Evolutionary conservation across 2,113 vertebrate species (phyloP).

Genomic region (Oreocharis arfaki): DNA sequence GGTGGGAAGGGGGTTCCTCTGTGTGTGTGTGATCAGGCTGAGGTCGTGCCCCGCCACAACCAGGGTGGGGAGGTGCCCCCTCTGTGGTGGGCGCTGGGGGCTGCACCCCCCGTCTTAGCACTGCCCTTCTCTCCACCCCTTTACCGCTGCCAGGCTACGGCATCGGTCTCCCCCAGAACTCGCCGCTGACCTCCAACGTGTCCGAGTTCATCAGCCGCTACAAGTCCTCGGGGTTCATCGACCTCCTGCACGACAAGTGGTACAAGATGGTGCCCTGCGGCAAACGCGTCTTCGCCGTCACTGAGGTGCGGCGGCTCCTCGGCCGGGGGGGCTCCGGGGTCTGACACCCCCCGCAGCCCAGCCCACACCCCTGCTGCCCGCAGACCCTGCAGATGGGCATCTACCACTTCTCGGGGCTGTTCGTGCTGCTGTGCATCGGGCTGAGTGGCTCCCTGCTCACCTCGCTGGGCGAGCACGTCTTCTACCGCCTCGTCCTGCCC

Average conservation of each 20-base stretch:
- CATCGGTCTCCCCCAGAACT: constrained; percentile 89
- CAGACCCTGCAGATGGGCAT: constrained; percentile 94
- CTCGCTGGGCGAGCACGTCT: constrained; percentile 80
- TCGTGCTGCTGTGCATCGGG: constrained; percentile 85
- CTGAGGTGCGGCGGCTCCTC: constrained; percentile 72
- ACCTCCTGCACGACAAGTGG: constrained; percentile 93
- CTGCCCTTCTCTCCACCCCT: accelerated
- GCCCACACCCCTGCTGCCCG: background rate
- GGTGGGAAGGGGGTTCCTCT: background rate
- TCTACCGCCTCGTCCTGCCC: constrained; percentile 83
- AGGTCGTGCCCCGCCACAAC: background rate
- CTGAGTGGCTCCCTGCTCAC: constrained; percentile 84
- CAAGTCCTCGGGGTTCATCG: constrained; percentile 89
- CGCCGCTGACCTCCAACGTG: constrained; percentile 83
- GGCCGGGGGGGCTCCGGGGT: background rate
- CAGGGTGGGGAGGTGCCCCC: background rate
- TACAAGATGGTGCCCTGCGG: constrained; percentile 94
- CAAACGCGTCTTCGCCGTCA: constrained; percentile 86
- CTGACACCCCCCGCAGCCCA: no score
- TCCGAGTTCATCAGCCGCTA: constrained; percentile 92
- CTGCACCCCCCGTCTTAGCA: accelerated
- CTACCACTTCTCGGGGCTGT: constrained; percentile 88
- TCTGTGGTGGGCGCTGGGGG: background rate
- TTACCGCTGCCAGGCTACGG: constrained; percentile 78
- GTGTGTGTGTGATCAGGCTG: background rate